A percentile compares a stretch with the other conserved stretches of the same genome.
These are phyloP conservation scores for Chelonus formosanus DNA, from an alignment of 2,888 invertebrate species.

Conservation along the genomic window DNA sequence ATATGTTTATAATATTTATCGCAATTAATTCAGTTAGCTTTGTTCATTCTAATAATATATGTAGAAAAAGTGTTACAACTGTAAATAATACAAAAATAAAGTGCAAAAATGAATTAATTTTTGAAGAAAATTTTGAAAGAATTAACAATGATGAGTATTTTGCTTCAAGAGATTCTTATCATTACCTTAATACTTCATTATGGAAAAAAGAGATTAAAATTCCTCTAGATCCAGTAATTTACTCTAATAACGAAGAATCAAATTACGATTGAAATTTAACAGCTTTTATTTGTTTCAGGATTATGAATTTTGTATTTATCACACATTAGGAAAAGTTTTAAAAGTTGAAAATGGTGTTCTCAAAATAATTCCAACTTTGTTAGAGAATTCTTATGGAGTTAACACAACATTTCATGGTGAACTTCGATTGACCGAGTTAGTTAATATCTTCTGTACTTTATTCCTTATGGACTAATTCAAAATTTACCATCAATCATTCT, in stretches of 20 bases:
- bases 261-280: neutral
- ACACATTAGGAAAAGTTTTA: conserved; percentile 47
- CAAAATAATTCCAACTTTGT: conserved; percentile 49
- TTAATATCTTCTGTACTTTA: neutral
- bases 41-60: neutral
- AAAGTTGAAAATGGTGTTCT: conserved; percentile 48
- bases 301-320: conserved; percentile 59
- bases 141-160: conserved; percentile 7
- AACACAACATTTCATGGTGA: conserved; percentile 48
- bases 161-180: conserved; percentile 12
- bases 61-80: conserved; percentile 36
- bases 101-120: conserved; percentile 61
- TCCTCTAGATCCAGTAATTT: conserved; percentile 51
- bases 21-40: no score
- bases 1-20: no score
- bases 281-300: conserved; percentile 47
- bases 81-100: conserved; percentile 31
- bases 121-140: conserved; percentile 71
- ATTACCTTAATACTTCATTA: conserved; percentile 37
- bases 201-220: conserved; percentile 53
- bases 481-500: conserved; percentile 1
- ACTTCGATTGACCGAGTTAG: conserved; percentile 50
- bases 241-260: neutral
- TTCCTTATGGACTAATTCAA: neutral
- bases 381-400: conserved; percentile 54